Evolutionary conservation across 2,113 vertebrate species (phyloP), one percentile per base, ranked within the genome.

Genomic region (Pycnonotus jocosus): DNA sequence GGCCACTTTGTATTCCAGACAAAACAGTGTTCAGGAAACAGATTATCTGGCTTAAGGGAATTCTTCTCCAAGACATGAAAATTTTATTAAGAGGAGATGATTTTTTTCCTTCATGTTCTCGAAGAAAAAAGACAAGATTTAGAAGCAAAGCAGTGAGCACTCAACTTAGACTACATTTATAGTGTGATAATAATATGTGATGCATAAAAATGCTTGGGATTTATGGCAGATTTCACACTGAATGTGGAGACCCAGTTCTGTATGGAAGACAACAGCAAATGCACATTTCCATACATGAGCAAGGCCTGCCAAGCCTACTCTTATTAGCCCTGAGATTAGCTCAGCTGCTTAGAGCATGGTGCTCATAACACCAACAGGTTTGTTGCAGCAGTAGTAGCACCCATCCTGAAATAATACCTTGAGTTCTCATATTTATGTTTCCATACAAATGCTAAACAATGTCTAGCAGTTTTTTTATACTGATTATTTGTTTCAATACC

Each of bases 341-440:
- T 86, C 54, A 53, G 10, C 8, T 38, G 28, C 19, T 38, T 45
- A 45, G 33, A 53, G 47, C 54, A 45, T 61, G 33, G 19, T n/a
- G 38, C 54, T 45, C 7, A 24, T 61, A 61, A 53, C 7, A 5
- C 23, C 38, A n/a, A 9, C 0, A 0, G 19, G 28, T 53, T 69
- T 6, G 1, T 15, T 86, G 44, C 22, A 60, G 30, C 19, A 31
- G 48, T 66, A n/a, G 6, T 33, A 66, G 30, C 8, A 90, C 7
- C 27, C 7, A 2, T 60, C 72, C 50, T 57, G 83, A 69, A 62
- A 57, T 57, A 57, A 44, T 42, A 33, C 30, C 14, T 91, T 21
- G 20, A 35, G 28, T 58, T 74, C 35, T 88, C 6, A 5, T 37
- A 8, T 57, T 77, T 60, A 27, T 58, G 38, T 25, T 66, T 81